A percentile compares a stretch with the other conserved stretches of the same genome.
phyloP scores from a whole-genome alignment of 2,888 invertebrate genomes.

The Acanthopleura granulata region DNA sequence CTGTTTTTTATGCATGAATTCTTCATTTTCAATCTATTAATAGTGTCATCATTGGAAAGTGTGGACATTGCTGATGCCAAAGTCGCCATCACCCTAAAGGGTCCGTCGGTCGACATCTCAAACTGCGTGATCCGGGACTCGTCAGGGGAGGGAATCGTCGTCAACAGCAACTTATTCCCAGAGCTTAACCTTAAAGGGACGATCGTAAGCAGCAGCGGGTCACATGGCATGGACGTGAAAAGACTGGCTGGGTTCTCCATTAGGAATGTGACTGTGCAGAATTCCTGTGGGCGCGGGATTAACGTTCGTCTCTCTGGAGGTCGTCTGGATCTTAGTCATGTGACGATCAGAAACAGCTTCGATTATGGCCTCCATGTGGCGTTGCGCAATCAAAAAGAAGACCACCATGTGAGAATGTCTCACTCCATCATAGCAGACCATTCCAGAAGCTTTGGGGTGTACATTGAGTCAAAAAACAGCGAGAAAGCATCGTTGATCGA shows the following conservation, averaged over 20 bases:
- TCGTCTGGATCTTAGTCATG: not conserved
- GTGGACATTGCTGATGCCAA: not conserved
- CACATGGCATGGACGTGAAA: not conserved
- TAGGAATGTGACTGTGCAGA: conserved; percentile 1
- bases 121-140: not conserved
- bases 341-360: not conserved
- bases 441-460: not conserved
- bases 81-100: not conserved
- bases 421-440: not conserved
- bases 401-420: not conserved
- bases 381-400: not conserved
- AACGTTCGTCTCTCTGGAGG: not conserved
- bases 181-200: not conserved
- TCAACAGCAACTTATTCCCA: not conserved
- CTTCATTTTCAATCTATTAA: no score
- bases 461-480: not conserved
- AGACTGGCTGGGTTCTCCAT: not conserved
- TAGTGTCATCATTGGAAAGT: not conserved
- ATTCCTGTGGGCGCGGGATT: not conserved
- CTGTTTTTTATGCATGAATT: no score
- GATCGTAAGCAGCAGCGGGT: not conserved
- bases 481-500: not conserved
- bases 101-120: not conserved
- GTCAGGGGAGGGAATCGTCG: not conserved
- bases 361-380: not conserved